Evolutionary conservation across 2,797 vertebrate genomes (phyloP).

Genomic region (Takifugu rubripes): DNA sequence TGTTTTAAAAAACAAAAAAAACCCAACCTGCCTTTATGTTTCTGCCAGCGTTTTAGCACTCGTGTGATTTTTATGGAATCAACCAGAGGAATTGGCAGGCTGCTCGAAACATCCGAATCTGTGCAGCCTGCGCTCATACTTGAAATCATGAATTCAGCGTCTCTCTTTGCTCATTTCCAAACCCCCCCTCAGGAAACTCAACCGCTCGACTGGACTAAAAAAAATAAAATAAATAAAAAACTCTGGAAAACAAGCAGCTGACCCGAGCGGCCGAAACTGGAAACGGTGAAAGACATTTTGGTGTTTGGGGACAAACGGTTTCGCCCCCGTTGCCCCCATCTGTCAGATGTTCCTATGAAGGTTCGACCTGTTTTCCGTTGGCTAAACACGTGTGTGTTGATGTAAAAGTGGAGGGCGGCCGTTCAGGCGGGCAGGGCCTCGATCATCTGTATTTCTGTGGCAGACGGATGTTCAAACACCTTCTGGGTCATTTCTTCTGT

Average conservation of each 20-base stretch:
- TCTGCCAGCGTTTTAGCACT: not conserved
- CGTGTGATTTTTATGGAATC: no score
- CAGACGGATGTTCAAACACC: no score
- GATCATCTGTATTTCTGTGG: no score
- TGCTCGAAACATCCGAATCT: not conserved
- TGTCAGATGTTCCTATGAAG: conserved; percentile 37
- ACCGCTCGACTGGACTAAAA: conserved; percentile 10
- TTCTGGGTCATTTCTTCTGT: conserved; percentile 10
- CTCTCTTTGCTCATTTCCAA: conserved; percentile 18
- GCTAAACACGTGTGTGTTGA: conserved; percentile 64
- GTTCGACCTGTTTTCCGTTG: conserved; percentile 44
- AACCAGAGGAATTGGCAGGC: no score
- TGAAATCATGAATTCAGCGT: conserved; percentile 17
- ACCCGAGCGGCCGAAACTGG: not conserved
- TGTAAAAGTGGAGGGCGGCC: no score
- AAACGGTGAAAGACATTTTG: conserved; percentile 13
- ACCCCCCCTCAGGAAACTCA: conserved; percentile 36
- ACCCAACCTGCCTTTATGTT: not conserved
- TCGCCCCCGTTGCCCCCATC: conserved; percentile 8
- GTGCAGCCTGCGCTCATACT: conserved; percentile 2
- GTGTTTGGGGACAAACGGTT: conserved; percentile 20
- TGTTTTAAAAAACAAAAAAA: not conserved
- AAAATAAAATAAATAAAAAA: not conserved
- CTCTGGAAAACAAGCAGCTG: no score
- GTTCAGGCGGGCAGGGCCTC: no score